Conservation (phyloP, 2,888 invertebrate species). For the Lycia hirtaria region DNA sequence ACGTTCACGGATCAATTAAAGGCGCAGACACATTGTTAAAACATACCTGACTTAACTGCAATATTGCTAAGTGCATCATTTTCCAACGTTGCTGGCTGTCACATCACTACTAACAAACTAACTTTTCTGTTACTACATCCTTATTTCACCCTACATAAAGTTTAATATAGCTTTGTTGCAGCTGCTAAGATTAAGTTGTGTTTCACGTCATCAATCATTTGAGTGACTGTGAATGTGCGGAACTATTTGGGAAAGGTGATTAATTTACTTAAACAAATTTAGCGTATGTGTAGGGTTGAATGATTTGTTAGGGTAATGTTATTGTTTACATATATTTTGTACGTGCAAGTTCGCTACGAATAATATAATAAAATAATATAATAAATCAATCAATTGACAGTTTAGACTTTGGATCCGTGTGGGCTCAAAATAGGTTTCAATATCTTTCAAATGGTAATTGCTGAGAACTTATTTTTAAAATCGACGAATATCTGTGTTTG, state of each 20-base stretch:
- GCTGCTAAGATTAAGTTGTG: background rate
- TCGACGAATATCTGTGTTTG: too few relatives aligned
- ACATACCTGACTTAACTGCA: constrained; percentile 61
- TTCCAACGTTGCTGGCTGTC: constrained; percentile 49
- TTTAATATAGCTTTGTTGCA: background rate
- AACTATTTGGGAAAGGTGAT: constrained; percentile 59
- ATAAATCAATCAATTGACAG: too few relatives aligned
- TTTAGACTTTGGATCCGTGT: too few relatives aligned
- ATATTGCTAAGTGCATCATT: constrained; percentile 72
- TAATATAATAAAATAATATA: too few relatives aligned
- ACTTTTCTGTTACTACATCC: background rate
- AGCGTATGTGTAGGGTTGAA: constrained; percentile 47
- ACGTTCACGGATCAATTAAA: constrained; percentile 57
- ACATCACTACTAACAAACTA: constrained; percentile 36
- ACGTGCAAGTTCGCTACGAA: too few relatives aligned
- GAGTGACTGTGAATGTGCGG: constrained; percentile 61
- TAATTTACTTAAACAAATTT: constrained; percentile 56
- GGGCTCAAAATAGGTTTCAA: too few relatives aligned
- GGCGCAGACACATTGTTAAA: constrained; percentile 36
- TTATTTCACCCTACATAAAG: constrained; percentile 5
- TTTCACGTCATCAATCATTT: constrained; percentile 63
- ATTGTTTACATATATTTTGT: background rate
- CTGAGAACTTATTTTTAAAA: too few relatives aligned
- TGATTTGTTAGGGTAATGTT: constrained; percentile 18
- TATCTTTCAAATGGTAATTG: too few relatives aligned